Conservation (phyloP, 2,113 vertebrate species). For the Synodontis membranacea region DNA sequence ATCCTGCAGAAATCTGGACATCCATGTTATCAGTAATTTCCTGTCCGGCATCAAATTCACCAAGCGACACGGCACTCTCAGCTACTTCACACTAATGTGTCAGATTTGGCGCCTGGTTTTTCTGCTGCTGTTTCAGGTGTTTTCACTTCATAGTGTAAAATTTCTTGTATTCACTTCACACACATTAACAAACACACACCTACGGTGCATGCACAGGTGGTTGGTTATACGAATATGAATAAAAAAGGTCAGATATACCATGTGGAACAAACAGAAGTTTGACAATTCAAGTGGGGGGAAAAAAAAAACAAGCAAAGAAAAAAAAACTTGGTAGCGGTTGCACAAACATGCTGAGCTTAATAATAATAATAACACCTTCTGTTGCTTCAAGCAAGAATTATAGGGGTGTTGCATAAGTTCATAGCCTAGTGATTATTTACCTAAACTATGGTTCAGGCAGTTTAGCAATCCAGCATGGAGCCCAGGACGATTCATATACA, state of each 20-base stretch:
- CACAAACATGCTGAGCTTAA: not conserved
- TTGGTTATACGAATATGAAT: constrained; percentile 2
- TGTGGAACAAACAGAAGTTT: not conserved
- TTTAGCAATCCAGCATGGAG: too few relatives aligned
- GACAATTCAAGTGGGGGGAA: not conserved
- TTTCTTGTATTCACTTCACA: not conserved
- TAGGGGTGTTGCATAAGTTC: too few relatives aligned
- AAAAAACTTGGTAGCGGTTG: not conserved
- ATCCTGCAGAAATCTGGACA: not conserved
- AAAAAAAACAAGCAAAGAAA: not conserved
- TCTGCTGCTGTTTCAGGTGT: not conserved
- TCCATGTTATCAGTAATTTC: constrained; percentile 22
- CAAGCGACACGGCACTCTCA: not conserved
- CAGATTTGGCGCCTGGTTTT: not conserved
- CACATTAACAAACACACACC: not conserved
- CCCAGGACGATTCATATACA: too few relatives aligned
- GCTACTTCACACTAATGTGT: constrained; percentile 30
- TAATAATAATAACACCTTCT: not conserved
- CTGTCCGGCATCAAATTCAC: not conserved
- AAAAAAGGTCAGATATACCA: not conserved
- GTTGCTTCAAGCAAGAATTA: not conserved
- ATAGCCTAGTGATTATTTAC: too few relatives aligned
- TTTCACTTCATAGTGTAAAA: constrained; percentile 26
- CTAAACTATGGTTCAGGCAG: too few relatives aligned
- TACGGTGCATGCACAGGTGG: not conserved